Base-by-base conservation (phyloP, 1,140 invertebrate genomes). In the Zaprionus davidi region DNA sequence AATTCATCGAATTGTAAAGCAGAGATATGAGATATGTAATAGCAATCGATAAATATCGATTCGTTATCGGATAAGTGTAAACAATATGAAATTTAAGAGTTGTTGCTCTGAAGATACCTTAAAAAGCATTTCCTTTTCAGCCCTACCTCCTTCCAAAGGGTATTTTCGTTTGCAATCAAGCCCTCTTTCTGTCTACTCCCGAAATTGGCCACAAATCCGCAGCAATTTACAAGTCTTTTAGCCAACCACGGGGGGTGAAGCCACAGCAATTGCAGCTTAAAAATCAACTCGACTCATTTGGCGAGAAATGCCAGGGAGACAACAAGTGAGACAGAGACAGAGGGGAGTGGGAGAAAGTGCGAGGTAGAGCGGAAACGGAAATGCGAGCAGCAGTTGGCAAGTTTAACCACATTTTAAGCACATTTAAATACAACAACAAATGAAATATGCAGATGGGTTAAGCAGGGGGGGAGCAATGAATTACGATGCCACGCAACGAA, bases 371-470 rank as follows among this genome's bases (percentile, higher is more conserved):
- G 56, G 70, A 58, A 68, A 62, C 31, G 55, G 70, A 70, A 74
- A 60, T 77, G 70, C 75, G 65, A 71, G 44, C 55, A 67, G 76
- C 65, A 71, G 58, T 75, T 75, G 63, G 44, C 69, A 76, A 67
- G 53, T 70, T 80, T 80, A 80, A 74, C 76, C 78, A 80, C 78
- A 80, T 80, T 79, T 80, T 80, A 78, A 80, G 76, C 76, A 80
- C 78, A 80, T 80, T 80, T 80, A 80, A 80, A 78, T 81, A 70
- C 71, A 75, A 78, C 78, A 80, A 78, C 66, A 78, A 78, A 65
- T 63, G 60, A 63, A 70, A 75, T 69, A 60, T 65, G 56, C 75
- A 79, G 65, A 56, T 41, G 38, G 38, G 20, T 59, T 11, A 34
- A 34, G 46, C 59, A 56, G 34, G 66, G 57, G 51, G 65, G 34